Percentiles rank a stretch among this genome's conserved stretches.
Conservation (phyloP, 2,797 vertebrate genomes). For the Acipenser oxyrinchus region DNA sequence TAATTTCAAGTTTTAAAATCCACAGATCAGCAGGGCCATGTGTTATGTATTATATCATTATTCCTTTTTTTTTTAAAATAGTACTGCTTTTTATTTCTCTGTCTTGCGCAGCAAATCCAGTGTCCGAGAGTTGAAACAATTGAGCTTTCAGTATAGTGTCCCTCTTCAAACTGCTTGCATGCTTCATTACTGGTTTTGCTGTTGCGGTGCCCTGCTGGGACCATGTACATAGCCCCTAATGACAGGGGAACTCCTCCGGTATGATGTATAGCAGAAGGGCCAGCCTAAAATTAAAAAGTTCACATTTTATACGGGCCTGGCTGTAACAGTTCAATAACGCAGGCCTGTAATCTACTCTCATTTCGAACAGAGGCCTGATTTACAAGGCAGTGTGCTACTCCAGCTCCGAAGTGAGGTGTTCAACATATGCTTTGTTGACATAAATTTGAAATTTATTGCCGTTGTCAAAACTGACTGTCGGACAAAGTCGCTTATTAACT, state of each 20-base stretch:
- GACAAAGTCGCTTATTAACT: slow-evolving; percentile 99
- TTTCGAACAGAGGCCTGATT: slow-evolving; percentile 86
- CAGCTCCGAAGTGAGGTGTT: slow-evolving; percentile 91
- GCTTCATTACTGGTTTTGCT: background rate
- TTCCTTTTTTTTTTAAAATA: too few relatives aligned
- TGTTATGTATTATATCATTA: too few relatives aligned
- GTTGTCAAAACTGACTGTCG: slow-evolving; percentile 98
- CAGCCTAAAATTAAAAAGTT: slow-evolving; percentile 73
- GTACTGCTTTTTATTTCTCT: too few relatives aligned
- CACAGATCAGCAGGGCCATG: too few relatives aligned
- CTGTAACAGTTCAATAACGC: slow-evolving; percentile 92
- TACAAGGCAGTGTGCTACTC: slow-evolving; percentile 81
- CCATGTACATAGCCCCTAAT: slow-evolving; percentile 1
- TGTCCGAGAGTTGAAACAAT: too few relatives aligned
- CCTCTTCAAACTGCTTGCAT: background rate
- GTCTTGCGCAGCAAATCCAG: too few relatives aligned
- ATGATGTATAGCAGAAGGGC: slow-evolving; percentile 71
- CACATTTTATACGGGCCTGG: slow-evolving; percentile 77
- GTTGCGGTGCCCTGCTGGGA: slow-evolving; percentile 13
- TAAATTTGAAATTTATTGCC: slow-evolving; percentile 97
- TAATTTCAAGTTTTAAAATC: too few relatives aligned
- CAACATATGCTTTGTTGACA: slow-evolving; percentile 99
- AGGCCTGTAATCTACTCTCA: slow-evolving; percentile 87
- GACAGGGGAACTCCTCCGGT: slow-evolving; percentile 26
- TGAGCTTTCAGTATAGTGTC: background rate